Conservation (phyloP, 2,113 vertebrate species). For the Vulpes vulpes region DNA sequence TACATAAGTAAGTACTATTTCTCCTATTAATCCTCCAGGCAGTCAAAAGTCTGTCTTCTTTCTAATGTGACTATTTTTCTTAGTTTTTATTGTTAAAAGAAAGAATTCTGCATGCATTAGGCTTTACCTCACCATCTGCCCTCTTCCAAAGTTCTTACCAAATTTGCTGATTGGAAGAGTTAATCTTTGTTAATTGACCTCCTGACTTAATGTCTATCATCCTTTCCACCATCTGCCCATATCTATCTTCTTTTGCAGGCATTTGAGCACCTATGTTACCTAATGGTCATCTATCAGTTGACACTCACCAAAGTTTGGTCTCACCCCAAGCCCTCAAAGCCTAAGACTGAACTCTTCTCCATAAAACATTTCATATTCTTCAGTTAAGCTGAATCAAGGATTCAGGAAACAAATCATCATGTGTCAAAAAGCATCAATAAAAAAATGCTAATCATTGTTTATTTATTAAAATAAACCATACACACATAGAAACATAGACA, state of each 20-base stretch:
- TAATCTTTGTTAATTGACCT: background rate
- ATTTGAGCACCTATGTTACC: background rate
- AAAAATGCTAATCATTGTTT: background rate
- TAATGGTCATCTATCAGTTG: background rate
- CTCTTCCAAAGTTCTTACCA: background rate
- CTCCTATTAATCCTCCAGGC: background rate
- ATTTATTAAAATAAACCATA: slow-evolving; percentile 43
- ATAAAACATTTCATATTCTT: background rate
- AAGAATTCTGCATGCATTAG: background rate
- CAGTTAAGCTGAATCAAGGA: background rate
- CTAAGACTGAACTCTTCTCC: background rate
- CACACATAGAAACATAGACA: background rate
- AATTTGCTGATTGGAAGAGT: background rate
- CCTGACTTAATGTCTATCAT: background rate
- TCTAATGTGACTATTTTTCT: background rate
- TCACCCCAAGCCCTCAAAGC: background rate
- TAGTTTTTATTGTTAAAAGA: slow-evolving; percentile 12
- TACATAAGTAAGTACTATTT: slow-evolving; percentile 44
- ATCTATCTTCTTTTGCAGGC: background rate
- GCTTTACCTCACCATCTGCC: background rate
- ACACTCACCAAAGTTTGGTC: background rate
- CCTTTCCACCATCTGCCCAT: background rate
- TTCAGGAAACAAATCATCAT: background rate
- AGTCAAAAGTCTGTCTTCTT: background rate
- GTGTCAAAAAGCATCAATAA: background rate